Evolutionary conservation across 2,888 invertebrate genomes (phyloP), one percentile per base, ranked within the genome.

Genomic region (Ichneumoninae sp.): DNA sequence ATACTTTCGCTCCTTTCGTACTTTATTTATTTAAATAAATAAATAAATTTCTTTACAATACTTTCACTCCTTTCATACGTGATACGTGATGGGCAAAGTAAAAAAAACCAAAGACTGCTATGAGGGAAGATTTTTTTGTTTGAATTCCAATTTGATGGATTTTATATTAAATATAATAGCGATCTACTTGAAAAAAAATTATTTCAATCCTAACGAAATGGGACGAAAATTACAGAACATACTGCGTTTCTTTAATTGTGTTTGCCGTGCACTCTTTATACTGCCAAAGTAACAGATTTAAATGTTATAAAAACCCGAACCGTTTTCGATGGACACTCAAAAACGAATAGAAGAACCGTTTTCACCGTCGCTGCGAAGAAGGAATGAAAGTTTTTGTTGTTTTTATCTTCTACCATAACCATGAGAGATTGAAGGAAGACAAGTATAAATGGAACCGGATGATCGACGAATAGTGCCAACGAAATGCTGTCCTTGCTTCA

Each of bases 251-350:
- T 40, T 22, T 71, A 36, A n/a, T 22, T 16, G 22, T 36, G 1
- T 57, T 80, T 74, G 44, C 10, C 22, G 22, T 40, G 33, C 30
- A 54, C 69, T 54, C 69, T 22, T 7, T 22, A 10, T 50, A 36
- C 50, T 68, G 13, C 13, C 10, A 70, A 66, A 66, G 65, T 47
- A 22, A 44, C 66, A 10, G 44, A 52, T 47, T 40, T 52, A 33
- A 76, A 77, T 57, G 57, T 30, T 71, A 77, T 52, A 8, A 33
- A 71, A 82, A 68, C 40, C 52, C 13, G 68, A 30, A 68, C 26
- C 30, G 54, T 74, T 60, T 57, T 22, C 68, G 54, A 84, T 72
- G 62, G 57, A 81, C 77, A 22, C 68, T 77, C 77, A 13, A 5
- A 68, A 36, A 62, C 16, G 72, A 47, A 50, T 22, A 13, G 10